A percentile compares a stretch with the other conserved stretches of the same genome.
These are phyloP conservation scores for Phalera bucephala DNA, from an alignment of 2,888 invertebrate species.

Conservation along the genomic window DNA sequence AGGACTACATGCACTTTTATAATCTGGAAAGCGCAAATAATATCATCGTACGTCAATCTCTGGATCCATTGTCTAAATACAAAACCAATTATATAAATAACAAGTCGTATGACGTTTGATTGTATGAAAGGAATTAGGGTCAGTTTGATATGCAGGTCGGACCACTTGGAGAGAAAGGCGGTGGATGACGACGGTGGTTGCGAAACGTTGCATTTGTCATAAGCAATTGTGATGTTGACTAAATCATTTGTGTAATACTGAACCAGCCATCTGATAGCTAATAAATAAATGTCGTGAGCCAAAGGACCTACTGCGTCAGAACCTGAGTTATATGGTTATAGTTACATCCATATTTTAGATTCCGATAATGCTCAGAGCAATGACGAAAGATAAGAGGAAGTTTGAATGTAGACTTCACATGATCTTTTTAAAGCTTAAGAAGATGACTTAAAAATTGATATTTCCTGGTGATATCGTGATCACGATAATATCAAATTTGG, in stretches of 20 bases:
- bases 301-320: too few species aligned
- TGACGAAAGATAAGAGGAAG: too few species aligned
- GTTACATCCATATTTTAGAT: too few species aligned
- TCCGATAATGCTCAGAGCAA: too few species aligned
- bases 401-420: too few species aligned
- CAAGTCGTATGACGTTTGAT: constrained; percentile 1
- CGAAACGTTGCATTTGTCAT: constrained; percentile 17
- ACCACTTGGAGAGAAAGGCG: constrained; percentile 29
- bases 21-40: constrained; percentile 2
- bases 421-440: too few species aligned
- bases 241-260: neutral
- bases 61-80: neutral
- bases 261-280: neutral
- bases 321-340: too few species aligned
- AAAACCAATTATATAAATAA: constrained; percentile 3
- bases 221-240: constrained; percentile 1
- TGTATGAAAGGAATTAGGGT: constrained; percentile 23
- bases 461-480: too few species aligned
- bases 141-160: constrained; percentile 18
- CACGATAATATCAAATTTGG: too few species aligned
- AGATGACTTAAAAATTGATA: too few species aligned
- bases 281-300: too few species aligned
- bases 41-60: constrained; percentile 1
- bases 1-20: neutral
- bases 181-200: constrained; percentile 24